Conservation (phyloP, 2,888 invertebrate species). For the Bembecia ichneumoniformis region DNA sequence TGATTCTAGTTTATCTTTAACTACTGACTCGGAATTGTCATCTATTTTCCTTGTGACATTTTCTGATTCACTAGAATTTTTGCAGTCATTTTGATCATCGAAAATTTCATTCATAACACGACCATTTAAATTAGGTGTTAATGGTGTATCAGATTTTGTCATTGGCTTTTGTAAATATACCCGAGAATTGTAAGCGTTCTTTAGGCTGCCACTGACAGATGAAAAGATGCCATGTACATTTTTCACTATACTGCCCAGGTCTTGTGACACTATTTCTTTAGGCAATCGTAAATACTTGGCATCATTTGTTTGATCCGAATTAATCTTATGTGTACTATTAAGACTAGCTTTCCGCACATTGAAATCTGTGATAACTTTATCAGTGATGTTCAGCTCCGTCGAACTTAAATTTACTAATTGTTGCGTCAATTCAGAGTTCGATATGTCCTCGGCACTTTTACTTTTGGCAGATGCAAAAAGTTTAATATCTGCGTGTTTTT, state of each 20-base stretch:
- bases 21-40: too few relatives aligned
- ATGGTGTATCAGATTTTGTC: conserved; percentile 20
- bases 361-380: conserved; percentile 46
- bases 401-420: conserved; percentile 15
- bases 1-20: too few relatives aligned
- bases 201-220: conserved; percentile 57
- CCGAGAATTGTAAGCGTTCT: conserved; percentile 44
- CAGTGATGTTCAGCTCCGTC: conserved; percentile 36
- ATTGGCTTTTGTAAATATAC: conserved; percentile 27
- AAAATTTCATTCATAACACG: conserved; percentile 61
- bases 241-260: conserved; percentile 58
- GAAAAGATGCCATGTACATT: conserved; percentile 68
- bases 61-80: too few relatives aligned
- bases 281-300: conserved; percentile 37
- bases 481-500: conserved; percentile 7
- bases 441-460: conserved; percentile 53
- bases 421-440: conserved; percentile 16
- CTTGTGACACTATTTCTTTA: conserved; percentile 55
- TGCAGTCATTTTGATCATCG: conserved; percentile 33
- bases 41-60: too few relatives aligned
- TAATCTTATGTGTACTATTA: conserved; percentile 40
- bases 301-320: conserved; percentile 32
- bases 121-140: conserved; percentile 32
- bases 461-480: conserved; percentile 34
- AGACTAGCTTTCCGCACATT: conserved; percentile 42